These are phyloP conservation scores for Reticulitermes lucifugus DNA, from an alignment of 2,888 invertebrate species.

Conservation along the genomic window DNA sequence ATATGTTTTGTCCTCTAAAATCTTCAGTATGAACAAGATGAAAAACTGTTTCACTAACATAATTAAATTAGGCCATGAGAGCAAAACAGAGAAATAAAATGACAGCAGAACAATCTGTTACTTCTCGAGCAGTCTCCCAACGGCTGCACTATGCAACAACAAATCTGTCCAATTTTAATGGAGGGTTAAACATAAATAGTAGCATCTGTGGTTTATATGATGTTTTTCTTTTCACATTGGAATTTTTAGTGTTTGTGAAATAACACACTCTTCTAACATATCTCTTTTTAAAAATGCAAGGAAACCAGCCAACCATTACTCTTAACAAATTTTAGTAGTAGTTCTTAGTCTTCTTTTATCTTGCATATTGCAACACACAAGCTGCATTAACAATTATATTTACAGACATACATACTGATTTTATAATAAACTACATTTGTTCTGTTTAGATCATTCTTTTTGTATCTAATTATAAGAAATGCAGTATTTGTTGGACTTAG, in stretches of 20 bases:
- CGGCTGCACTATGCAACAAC: not conserved
- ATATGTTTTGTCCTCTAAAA: not conserved
- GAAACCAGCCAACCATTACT: conserved; percentile 26
- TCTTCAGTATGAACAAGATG: not conserved
- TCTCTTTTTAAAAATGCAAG: not conserved
- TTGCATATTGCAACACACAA: conserved; percentile 41
- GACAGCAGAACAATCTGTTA: no score
- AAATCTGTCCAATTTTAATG: not conserved
- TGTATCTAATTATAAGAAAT: not conserved
- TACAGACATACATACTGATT: conserved; percentile 32
- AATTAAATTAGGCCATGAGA: conserved; percentile 31
- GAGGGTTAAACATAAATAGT: not conserved
- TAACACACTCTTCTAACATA: not conserved
- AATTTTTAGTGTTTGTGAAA: not conserved
- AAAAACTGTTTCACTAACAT: conserved; percentile 3
- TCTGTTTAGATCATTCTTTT: conserved; percentile 10
- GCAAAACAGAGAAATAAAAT: no score
- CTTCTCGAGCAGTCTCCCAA: no score
- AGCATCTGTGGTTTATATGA: not conserved
- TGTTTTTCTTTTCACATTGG: not conserved
- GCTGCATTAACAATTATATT: conserved; percentile 47
- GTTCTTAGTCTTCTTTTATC: not conserved
- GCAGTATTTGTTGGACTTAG: conserved; percentile 13
- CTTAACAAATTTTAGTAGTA: conserved; percentile 3
- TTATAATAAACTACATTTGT: conserved; percentile 25